These are phyloP conservation scores for Tachina grossa DNA, from an alignment of 2,888 invertebrate genomes.

Conservation along the genomic window DNA sequence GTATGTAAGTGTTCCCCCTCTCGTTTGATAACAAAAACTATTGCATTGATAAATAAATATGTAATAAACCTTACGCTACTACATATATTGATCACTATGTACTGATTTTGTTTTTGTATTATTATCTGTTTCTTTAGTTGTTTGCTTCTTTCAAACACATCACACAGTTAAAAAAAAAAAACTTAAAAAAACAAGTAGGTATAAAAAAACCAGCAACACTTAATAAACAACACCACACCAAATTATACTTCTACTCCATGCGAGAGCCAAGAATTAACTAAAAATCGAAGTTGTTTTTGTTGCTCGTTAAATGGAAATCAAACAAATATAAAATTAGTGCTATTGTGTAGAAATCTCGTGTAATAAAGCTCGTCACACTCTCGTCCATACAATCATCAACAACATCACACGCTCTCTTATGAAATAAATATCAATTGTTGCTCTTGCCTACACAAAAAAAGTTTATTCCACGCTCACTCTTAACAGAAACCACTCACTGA, in stretches of 20 bases:
- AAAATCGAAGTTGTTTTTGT: conserved; percentile 72
- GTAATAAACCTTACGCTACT: conserved; percentile 5
- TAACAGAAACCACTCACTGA: conserved; percentile 29
- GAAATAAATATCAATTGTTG: conserved; percentile 56
- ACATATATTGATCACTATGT: conserved; percentile 37
- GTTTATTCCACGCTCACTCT: conserved; percentile 31
- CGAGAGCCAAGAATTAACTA: conserved; percentile 71
- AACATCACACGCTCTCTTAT: conserved; percentile 58
- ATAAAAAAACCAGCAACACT: conserved; percentile 40
- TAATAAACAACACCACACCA: conserved; percentile 20
- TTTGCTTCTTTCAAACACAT: conserved; percentile 14
- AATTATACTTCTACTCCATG: conserved; percentile 67
- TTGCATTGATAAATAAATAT: conserved; percentile 12
- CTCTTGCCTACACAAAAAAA: conserved; percentile 17
- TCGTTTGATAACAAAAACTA: conserved; percentile 22
- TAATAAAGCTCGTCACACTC: conserved; percentile 56
- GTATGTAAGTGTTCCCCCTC: not conserved
- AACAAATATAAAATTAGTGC: conserved; percentile 34
- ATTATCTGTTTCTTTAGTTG: not conserved
- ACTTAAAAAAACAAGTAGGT: conserved; percentile 7
- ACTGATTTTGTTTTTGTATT: conserved; percentile 33
- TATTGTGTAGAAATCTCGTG: conserved; percentile 52
- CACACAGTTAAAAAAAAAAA: conserved; percentile 27
- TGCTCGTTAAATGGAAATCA: conserved; percentile 60
- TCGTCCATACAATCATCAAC: conserved; percentile 35